phyloP scores from a whole-genome alignment of 2,888 invertebrate genomes.

The Hedya salicella region DNA sequence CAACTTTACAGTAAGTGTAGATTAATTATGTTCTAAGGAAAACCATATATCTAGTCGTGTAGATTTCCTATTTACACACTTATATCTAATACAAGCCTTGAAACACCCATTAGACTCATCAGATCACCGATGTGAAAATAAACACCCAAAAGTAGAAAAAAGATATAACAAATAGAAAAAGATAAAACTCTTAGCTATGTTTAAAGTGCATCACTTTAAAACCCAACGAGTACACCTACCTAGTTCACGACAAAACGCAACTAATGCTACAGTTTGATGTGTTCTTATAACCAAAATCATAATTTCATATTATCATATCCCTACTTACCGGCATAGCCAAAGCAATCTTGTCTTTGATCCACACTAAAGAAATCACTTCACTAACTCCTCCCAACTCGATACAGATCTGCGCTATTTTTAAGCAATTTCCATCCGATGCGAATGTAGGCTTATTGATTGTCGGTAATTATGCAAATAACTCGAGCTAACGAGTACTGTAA shows the following conservation, averaged over 20 bases:
- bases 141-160: too few relatives aligned
- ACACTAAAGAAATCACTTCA: conserved; percentile 8
- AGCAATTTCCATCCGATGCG: conserved; percentile 58
- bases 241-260: too few relatives aligned
- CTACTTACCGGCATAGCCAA: too few relatives aligned
- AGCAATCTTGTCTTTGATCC: neutral
- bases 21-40: conserved; percentile 19
- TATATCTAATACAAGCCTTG: neutral
- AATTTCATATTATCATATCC: too few relatives aligned
- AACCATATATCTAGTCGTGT: neutral
- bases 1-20: conserved; percentile 42
- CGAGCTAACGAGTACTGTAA: conserved; percentile 59
- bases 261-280: too few relatives aligned
- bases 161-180: too few relatives aligned
- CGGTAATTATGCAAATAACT: conserved; percentile 78
- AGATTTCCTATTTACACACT: neutral
- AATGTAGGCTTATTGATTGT: conserved; percentile 72
- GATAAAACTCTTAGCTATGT: too few relatives aligned
- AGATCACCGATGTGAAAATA: too few relatives aligned
- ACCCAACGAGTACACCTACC: too few relatives aligned
- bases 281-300: too few relatives aligned
- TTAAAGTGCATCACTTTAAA: too few relatives aligned
- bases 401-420: conserved; percentile 48
- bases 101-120: too few relatives aligned
- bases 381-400: conserved; percentile 18